Base-by-base conservation (phyloP, 2,113 vertebrate species). In the Podilymbus podiceps region DNA sequence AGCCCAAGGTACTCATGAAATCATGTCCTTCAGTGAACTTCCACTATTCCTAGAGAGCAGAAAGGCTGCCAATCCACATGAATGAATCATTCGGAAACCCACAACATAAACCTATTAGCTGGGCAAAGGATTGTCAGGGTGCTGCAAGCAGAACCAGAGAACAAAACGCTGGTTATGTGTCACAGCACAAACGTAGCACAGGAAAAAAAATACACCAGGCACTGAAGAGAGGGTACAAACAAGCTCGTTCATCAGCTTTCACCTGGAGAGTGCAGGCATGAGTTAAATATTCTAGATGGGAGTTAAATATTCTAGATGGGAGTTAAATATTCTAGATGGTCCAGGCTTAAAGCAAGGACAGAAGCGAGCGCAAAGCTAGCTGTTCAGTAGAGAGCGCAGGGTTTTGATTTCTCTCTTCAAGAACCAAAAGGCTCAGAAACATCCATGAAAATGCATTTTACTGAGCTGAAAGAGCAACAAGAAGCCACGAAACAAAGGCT, bases 21-120 rank as follows among this genome's bases (percentile, higher is more conserved):
- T 87, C 52, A 46, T 40, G 88, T 88, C 85, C 84, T 76, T 83
- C 89, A 91, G 12, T 94, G 86, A 97, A 95, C 79, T 79, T 71
- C 24, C 50, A 35, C 62, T 71, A 25, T 90, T 97, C 97, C 97
- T 97, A 85, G 96, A 97, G 73, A 97, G 96, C 89, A 85, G 84
- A 84, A 74, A 86, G 58, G 93, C 92, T 97, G 96, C 90, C 95
- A 97, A 74, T 95, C 87, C 90, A 77, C 81, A 94, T n/a, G 88
- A 95, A 86, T 96, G 90, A 97, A 94, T 95, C 92, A 94, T n/a
- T 92, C 90, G 18, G 72, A 93, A 97, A 91, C 89, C 82, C 92
- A 93, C 93, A 92, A 60, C 91, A 64, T 88, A 94, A 97, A 97
- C 89, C 89, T 76, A 86, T 95, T 88, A 96, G 89, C 92, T 96